These are phyloP conservation scores for Gambusia holbrooki DNA, from an alignment of 2,113 vertebrate genomes.

Conservation along the genomic window DNA sequence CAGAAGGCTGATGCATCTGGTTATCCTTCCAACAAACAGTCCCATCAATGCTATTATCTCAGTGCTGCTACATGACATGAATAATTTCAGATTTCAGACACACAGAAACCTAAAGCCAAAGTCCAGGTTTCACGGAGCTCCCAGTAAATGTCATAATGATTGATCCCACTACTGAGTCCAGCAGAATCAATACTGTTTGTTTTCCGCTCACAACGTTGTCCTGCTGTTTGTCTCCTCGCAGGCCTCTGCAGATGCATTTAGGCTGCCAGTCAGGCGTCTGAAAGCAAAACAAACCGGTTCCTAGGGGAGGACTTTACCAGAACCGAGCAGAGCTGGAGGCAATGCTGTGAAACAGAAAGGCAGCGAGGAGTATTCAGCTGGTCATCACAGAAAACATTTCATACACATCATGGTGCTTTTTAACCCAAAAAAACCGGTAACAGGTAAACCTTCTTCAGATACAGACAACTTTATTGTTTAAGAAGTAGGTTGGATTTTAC, in stretches of 20 bases:
- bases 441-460: not conserved
- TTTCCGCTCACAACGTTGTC: slow-evolving; percentile 32
- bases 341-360: not conserved
- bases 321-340: not conserved
- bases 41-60: not conserved
- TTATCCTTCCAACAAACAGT: slow-evolving; percentile 16
- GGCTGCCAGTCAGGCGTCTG: slow-evolving; percentile 11
- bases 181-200: slow-evolving; percentile 55
- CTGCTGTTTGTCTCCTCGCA: slow-evolving; percentile 23
- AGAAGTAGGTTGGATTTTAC: not conserved
- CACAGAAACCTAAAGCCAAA: not conserved
- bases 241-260: slow-evolving; percentile 33
- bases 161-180: slow-evolving; percentile 45
- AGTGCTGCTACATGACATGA: not conserved
- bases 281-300: slow-evolving; percentile 28
- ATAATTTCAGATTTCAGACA: slow-evolving; percentile 6
- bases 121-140: slow-evolving; percentile 42
- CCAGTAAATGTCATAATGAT: slow-evolving; percentile 51
- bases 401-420: not conserved
- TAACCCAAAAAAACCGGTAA: too few species aligned
- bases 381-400: not conserved
- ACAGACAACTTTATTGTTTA: not conserved
- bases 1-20: not conserved
- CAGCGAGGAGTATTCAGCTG: slow-evolving; percentile 12
- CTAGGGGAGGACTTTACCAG: not conserved